Conservation (phyloP, 2,797 vertebrate species). For the Centroberyx gerrardi region DNA sequence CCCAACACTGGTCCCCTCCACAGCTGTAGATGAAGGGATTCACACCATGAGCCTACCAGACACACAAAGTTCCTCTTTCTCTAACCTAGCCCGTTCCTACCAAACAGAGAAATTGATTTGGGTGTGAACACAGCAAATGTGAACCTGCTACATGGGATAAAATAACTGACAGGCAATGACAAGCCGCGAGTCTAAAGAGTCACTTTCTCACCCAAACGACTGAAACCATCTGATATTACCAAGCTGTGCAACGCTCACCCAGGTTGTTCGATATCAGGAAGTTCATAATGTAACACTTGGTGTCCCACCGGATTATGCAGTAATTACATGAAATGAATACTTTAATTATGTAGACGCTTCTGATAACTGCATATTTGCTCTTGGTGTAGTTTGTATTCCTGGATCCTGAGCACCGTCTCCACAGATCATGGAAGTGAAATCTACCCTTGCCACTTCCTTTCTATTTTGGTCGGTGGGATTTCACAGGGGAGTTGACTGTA, state of each 20-base stretch:
- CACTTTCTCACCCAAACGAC: slow-evolving; percentile 47
- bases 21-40: not conserved
- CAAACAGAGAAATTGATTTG: not conserved
- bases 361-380: slow-evolving; percentile 86
- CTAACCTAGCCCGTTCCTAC: not conserved
- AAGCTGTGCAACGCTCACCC: slow-evolving; percentile 66
- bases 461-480: slow-evolving; percentile 78
- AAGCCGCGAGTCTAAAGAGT: slow-evolving; percentile 42
- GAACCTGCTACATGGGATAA: slow-evolving; percentile 16
- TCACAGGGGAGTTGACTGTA: slow-evolving; percentile 75
- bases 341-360: slow-evolving; percentile 85
- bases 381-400: slow-evolving; percentile 83
- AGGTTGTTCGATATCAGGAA: slow-evolving; percentile 84
- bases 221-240: slow-evolving; percentile 68
- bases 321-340: slow-evolving; percentile 89
- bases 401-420: slow-evolving; percentile 80
- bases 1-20: not conserved
- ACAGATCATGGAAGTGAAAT: slow-evolving; percentile 85
- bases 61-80: not conserved
- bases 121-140: not conserved
- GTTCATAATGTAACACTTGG: slow-evolving; percentile 81
- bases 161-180: slow-evolving; percentile 26
- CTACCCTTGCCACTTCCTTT: slow-evolving; percentile 78
- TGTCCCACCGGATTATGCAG: slow-evolving; percentile 80
- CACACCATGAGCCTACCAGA: not conserved